phyloP scores from a whole-genome alignment of 2,797 vertebrate genomes.

The Gymnothorax javanicus region DNA sequence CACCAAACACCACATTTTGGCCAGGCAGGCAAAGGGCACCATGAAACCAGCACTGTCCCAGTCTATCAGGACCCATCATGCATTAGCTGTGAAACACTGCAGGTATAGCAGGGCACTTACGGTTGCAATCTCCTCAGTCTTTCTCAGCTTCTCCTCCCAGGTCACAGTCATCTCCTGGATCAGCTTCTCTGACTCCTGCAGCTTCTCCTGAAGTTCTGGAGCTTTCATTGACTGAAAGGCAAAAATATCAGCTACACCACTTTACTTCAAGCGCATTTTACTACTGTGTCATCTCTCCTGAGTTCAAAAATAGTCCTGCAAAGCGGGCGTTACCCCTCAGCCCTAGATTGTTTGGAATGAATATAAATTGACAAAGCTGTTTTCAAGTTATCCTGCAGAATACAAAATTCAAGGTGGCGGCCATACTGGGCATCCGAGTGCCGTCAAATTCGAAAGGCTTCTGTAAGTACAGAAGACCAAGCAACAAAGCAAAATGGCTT shows the following conservation, averaged over 20 bases:
- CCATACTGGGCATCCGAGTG: too few species aligned
- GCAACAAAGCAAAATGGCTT: too few species aligned
- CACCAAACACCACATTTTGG: background rate
- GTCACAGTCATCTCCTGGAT: constrained; percentile 95
- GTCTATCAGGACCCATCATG: background rate
- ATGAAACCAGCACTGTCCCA: background rate
- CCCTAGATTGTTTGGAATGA: too few species aligned
- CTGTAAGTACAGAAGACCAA: too few species aligned
- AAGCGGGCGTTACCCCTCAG: too few species aligned
- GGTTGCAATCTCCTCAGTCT: constrained; percentile 97
- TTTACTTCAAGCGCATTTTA: background rate
- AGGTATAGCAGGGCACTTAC: constrained; percentile 61
- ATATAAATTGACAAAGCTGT: too few species aligned
- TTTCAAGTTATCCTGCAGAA: too few species aligned
- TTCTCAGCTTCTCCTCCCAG: constrained; percentile 97
- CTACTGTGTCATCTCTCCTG: background rate
- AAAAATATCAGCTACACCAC: background rate
- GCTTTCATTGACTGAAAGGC: constrained; percentile 89
- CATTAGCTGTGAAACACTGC: background rate
- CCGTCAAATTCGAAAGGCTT: too few species aligned
- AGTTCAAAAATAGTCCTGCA: too few species aligned
- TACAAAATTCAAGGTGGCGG: too few species aligned
- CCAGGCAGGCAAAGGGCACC: background rate
- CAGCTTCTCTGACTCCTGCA: constrained; percentile 96
- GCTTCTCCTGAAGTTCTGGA: constrained; percentile 94